Evolutionary conservation across 2,888 invertebrate genomes (phyloP), one percentile per base, ranked within the genome.

Genomic region (Chaetogeoica ovagalla): DNA sequence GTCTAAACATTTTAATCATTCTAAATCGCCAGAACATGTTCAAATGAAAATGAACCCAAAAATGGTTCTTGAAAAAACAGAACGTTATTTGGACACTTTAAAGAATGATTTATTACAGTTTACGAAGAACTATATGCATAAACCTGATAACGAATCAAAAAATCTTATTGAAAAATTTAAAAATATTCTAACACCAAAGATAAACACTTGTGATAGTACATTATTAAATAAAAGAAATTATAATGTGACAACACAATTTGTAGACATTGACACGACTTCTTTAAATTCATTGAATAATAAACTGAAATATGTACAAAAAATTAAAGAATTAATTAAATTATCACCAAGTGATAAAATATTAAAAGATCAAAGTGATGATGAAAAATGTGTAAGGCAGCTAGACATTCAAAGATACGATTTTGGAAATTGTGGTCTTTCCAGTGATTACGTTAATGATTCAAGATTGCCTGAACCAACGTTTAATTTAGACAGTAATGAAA

Each of bases 41-140:
- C 57, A 68, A 48, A n/a, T 68, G 39, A 59, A 68, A 17, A 43
- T 76, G 15, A 43, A n/a, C 8, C 48, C 68, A n/a, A 76, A 68
- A 76, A 60, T 60, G 43, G 59, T 76, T 68, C 15, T 43, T 15
- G 59, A 30, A n/a, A 68, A 48, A 21, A 68, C 68, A n/a, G 23
- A 7, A 19, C 68, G 48, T 13, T 76, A 68, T 59, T 43, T 76
- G 8, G 68, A 76, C 30, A 76, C n/a, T 30, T 30, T 76, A 30
- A 48, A 60, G 5, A 30, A n/a, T 43, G 76, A 68, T 43, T 19
- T 68, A n/a, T 30, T 76, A 52, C 62, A 52, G 37, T n/a, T 73
- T n/a, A 63, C n/a, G 21, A 71, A 48, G 23, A 72, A 59, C 13
- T 30, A n/a, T 21, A 23, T 11, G 43, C 30, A 19, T 65, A 52